Conservation (phyloP, 2,888 invertebrate genomes). For the Leucozona laternaria region DNA sequence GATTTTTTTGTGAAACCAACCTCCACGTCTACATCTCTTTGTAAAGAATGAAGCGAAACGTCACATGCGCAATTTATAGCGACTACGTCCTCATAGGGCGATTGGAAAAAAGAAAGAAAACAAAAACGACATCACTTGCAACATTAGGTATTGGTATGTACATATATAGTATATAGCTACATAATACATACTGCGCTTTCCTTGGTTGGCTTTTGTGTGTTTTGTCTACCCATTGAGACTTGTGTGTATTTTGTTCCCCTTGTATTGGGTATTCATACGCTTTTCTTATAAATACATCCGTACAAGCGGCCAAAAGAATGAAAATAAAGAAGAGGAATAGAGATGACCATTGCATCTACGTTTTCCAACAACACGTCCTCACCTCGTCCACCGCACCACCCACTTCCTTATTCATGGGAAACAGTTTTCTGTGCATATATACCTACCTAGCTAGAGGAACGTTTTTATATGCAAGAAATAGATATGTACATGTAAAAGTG, state of each 20-base stretch:
- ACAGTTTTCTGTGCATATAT: neutral
- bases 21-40: neutral
- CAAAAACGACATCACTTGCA: neutral
- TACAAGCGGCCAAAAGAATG: neutral
- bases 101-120: neutral
- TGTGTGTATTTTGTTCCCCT: neutral
- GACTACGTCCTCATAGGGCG: neutral
- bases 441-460: neutral
- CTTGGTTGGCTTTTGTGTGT: neutral
- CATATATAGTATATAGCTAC: neutral
- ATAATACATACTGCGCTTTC: neutral
- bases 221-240: neutral
- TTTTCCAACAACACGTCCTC: neutral
- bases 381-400: neutral
- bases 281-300: neutral
- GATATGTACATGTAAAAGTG: neutral
- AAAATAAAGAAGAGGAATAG: neutral
- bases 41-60: neutral
- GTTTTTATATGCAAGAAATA: neutral
- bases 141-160: neutral
- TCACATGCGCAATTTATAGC: constrained; percentile 8
- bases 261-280: neutral
- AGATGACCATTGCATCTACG: constrained; percentile 3
- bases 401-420: neutral
- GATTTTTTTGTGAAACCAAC: neutral